Conservation (phyloP, 2,888 invertebrate species). For the Synanthedon andrenaeformis region DNA sequence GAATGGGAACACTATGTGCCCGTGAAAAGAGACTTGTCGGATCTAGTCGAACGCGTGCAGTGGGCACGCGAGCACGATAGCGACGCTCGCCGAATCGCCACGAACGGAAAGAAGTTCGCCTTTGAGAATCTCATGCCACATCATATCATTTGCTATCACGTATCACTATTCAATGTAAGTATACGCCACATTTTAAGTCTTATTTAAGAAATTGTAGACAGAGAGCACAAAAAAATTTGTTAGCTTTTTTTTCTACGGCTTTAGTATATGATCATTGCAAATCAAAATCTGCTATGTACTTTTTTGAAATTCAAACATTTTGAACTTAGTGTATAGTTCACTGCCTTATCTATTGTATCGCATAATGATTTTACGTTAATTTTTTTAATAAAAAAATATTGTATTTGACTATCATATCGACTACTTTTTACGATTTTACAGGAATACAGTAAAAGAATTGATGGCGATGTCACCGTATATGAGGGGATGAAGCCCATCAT, state of each 20-base stretch:
- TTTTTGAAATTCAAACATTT: too few relatives aligned
- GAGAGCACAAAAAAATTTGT: too few relatives aligned
- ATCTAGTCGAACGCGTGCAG: slow-evolving; percentile 80
- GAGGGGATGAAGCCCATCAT: slow-evolving; percentile 50
- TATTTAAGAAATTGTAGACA: too few relatives aligned
- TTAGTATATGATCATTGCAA: slow-evolving; percentile 42
- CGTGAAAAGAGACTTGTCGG: slow-evolving; percentile 81
- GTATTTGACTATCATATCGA: too few relatives aligned
- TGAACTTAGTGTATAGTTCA: too few relatives aligned
- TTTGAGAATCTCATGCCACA: slow-evolving; percentile 83
- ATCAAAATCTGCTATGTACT: slow-evolving; percentile 48
- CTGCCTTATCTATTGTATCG: too few relatives aligned
- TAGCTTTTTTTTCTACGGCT: too few relatives aligned
- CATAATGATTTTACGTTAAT: slow-evolving; percentile 32
- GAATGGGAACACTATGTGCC: slow-evolving; percentile 88
- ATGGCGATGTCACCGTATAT: slow-evolving; percentile 39
- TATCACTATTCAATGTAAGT: slow-evolving; percentile 58
- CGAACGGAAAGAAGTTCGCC: slow-evolving; percentile 77
- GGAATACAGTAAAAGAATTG: slow-evolving; percentile 80
- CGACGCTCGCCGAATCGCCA: slow-evolving; percentile 74
- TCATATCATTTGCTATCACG: slow-evolving; percentile 90
- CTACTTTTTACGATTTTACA: slow-evolving; percentile 30
- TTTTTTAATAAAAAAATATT: slow-evolving; percentile 47
- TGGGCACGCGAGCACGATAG: slow-evolving; percentile 83
- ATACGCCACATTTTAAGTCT: not conserved